Percentiles rank a stretch among this genome's conserved stretches.
phyloP scores from a whole-genome alignment of 2,113 vertebrate species.

The Sterrhoptilus dennistouni region DNA sequence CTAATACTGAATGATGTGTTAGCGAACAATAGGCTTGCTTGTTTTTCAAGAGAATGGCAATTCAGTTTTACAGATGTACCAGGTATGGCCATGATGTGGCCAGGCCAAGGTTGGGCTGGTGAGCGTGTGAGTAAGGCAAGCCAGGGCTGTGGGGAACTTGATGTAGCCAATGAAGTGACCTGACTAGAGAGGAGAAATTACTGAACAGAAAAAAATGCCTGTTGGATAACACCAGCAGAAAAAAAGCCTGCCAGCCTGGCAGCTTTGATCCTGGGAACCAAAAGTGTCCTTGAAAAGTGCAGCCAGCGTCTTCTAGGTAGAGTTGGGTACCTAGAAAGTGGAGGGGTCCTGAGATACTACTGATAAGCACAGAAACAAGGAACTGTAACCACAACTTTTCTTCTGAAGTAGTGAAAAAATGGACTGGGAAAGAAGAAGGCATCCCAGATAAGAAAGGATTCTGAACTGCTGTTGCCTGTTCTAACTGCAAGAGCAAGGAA shows the following conservation, averaged over 20 bases:
- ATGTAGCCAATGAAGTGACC: background rate
- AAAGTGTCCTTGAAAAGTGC: background rate
- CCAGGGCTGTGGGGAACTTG: background rate
- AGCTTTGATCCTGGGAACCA: background rate
- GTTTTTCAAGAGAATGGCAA: background rate
- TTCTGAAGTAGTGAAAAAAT: background rate
- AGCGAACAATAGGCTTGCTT: background rate
- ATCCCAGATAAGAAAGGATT: background rate
- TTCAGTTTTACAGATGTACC: background rate
- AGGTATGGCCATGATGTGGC: accelerated
- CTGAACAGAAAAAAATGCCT: background rate
- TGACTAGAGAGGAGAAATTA: background rate
- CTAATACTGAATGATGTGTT: background rate
- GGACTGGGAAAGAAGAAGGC: background rate
- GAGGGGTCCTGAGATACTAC: background rate
- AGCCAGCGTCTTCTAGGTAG: background rate
- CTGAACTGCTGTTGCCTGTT: background rate
- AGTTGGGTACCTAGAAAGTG: background rate
- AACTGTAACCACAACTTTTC: background rate
- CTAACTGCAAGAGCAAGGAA: background rate
- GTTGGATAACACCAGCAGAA: background rate
- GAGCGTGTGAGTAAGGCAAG: background rate
- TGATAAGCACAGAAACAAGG: background rate
- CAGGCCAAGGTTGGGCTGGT: background rate
- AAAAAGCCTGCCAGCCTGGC: background rate